Base-by-base conservation (phyloP, 2,113 vertebrate genomes). In the Columba livia region DNA sequence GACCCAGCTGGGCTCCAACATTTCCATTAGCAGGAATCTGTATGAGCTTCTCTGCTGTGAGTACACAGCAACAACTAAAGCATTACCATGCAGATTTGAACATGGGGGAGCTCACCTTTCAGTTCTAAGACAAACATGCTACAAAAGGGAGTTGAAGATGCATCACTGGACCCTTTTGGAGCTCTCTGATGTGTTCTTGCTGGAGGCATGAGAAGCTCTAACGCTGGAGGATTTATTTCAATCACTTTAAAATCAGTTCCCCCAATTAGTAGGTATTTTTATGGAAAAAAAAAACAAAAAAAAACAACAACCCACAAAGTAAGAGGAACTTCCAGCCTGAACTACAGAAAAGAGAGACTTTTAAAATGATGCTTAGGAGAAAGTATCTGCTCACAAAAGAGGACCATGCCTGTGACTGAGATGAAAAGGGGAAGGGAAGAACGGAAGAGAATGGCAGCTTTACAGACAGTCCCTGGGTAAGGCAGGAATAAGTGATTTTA, bases 181-280 rank as follows among this genome's bases (percentile, higher is more conserved):
- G 56, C 14, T 74, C 70, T 79, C 56, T 74, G 65, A 78, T 74
- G 15, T 70, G 40, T 54, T 91, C 32, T 73, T 83, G 29, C 62
- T 77, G 54, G 87, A 96, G 58, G 74, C 81, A 85, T 11, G 13
- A 67, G 64, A 83, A 88, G 56, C 85, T 88, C 64, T 88, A 93
- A 91, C 9, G 51, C 75, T 60, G n/a, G n/a, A 67, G 21, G 62
- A 91, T 67, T 93, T 12, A 67, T 80, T 93, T 80, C 60, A 90
- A 64, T 78, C 75, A 71, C 24, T 90, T 96, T 60, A 83, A 65
- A 93, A 90, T 60, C 60, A 57, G 60, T 70, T 94, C 4, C 10
- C 11, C 9, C 56, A 77, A 20, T 83, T 66, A 88, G 15, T 13
- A 42, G 12, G 11, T 1, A 47, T 38, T 78, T 6, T 6, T 38